Conservation (phyloP, 2,797 vertebrate genomes). For the Syngnathus rostellatus region DNA sequence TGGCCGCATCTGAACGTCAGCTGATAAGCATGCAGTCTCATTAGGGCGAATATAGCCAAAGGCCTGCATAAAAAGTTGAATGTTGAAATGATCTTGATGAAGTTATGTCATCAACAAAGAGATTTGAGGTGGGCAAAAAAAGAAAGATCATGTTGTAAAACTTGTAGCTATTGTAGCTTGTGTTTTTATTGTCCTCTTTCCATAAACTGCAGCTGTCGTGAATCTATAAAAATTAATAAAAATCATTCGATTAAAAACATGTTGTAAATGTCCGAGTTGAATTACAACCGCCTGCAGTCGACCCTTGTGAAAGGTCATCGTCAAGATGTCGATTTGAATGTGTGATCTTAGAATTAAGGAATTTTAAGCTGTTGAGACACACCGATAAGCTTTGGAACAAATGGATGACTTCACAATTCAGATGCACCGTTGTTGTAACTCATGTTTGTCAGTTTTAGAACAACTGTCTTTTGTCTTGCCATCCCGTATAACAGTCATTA, state of each 20-base stretch:
- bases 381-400: constrained; percentile 46
- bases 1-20: constrained; percentile 30
- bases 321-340: constrained; percentile 40
- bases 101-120: constrained; percentile 17
- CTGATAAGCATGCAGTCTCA: constrained; percentile 49
- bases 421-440: constrained; percentile 15
- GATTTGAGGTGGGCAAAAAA: constrained; percentile 19
- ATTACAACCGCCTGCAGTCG: constrained; percentile 35
- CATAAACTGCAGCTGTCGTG: constrained; percentile 41
- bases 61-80: constrained; percentile 25
- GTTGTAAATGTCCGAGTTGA: constrained; percentile 29
- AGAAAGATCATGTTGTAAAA: constrained; percentile 32
- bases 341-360: constrained; percentile 51
- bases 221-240: constrained; percentile 17
- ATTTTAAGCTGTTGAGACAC: constrained; percentile 48
- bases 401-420: constrained; percentile 45
- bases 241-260: constrained; percentile 28
- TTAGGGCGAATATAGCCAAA: constrained; percentile 36
- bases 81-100: constrained; percentile 31
- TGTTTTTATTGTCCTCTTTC: constrained; percentile 32
- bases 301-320: constrained; percentile 33
- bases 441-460: background rate
- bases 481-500: too few species aligned
- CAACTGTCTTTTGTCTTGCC: background rate
- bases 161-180: constrained; percentile 29